Evolutionary conservation across 2,113 vertebrate genomes (phyloP).

Genomic region (Cyanoderma ruficeps): DNA sequence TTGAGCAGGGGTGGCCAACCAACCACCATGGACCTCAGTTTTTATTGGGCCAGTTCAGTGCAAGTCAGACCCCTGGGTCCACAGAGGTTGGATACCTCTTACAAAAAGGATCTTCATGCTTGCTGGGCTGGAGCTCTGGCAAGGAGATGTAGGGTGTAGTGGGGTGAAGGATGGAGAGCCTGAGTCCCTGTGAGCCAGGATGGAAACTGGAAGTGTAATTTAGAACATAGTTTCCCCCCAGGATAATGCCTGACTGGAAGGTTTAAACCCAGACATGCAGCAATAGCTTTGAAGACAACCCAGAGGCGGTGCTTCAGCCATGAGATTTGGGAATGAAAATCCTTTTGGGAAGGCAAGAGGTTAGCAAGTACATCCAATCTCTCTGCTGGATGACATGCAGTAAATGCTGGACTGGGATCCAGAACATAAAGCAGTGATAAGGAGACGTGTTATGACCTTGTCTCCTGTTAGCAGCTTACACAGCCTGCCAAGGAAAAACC

Average conservation of each 20-base stretch:
- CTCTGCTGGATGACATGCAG: neutral
- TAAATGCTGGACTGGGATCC: neutral
- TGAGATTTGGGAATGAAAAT: neutral
- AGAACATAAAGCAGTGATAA: constrained; percentile 25
- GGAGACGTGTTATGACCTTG: constrained; percentile 44
- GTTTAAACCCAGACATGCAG: neutral
- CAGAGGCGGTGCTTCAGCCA: neutral
- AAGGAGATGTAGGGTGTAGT: neutral
- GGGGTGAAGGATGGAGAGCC: neutral
- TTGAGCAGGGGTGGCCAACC: neutral
- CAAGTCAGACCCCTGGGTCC: neutral
- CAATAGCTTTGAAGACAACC: neutral
- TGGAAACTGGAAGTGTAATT: neutral
- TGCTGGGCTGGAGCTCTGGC: neutral
- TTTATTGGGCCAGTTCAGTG: neutral
- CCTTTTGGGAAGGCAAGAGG: neutral
- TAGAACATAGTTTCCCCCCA: neutral
- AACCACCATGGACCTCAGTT: neutral
- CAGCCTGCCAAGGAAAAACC: constrained; percentile 24
- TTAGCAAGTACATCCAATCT: neutral
- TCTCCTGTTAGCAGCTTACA: constrained; percentile 56
- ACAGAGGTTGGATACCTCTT: neutral
- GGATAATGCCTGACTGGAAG: neutral
- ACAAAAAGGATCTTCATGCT: neutral
- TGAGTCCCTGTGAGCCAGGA: neutral